phyloP scores from a whole-genome alignment of 2,113 vertebrate genomes.

The Amblyornis subalaris region DNA sequence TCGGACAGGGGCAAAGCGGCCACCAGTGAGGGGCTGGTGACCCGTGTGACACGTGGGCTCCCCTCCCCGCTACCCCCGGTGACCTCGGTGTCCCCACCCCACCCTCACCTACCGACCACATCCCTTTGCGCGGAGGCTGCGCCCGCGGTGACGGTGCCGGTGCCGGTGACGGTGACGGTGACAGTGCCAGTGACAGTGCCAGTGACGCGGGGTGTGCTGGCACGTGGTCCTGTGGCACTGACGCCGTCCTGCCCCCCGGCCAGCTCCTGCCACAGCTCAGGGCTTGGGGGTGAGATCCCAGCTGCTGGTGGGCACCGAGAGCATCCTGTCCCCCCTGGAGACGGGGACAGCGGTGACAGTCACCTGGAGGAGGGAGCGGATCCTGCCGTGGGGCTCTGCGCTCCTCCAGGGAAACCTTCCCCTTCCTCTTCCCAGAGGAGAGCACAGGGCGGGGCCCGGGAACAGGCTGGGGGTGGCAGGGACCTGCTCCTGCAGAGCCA shows the following conservation, averaged over 20 bases:
- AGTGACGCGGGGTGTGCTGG: background rate
- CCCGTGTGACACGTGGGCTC: no score
- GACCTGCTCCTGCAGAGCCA: background rate
- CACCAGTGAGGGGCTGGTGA: no score
- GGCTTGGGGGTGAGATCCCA: background rate
- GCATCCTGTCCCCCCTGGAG: fast-evolving
- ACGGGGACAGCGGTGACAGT: background rate
- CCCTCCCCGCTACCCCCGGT: background rate
- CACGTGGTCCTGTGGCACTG: background rate
- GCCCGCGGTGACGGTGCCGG: background rate
- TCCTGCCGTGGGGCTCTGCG: background rate
- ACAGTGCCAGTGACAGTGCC: fast-evolving
- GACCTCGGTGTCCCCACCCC: background rate
- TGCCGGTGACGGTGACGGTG: no score
- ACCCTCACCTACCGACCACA: background rate
- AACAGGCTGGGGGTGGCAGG: background rate
- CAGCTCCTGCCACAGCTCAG: background rate
- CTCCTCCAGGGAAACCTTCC: background rate
- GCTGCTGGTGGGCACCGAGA: background rate
- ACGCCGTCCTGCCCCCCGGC: fast-evolving
- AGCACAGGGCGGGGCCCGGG: background rate
- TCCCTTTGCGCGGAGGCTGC: background rate
- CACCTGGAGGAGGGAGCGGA: fast-evolving
- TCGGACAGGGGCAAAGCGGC: background rate
- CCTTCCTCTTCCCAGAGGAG: background rate